A percentile compares a stretch with the other conserved stretches of the same genome.
Conservation (phyloP, 1,140 invertebrate genomes). For the Eurosta solidaginis region DNA sequence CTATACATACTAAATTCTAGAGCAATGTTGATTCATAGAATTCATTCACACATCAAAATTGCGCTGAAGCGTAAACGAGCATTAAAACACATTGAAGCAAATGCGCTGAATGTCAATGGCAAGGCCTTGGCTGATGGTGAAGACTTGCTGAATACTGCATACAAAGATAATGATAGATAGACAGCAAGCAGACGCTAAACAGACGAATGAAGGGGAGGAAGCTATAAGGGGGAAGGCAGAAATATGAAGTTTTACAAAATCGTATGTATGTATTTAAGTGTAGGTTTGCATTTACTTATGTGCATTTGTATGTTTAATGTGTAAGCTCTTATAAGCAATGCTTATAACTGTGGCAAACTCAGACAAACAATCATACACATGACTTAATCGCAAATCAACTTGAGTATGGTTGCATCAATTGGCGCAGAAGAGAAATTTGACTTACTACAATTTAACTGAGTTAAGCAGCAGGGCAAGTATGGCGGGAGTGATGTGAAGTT, state of each 20-base stretch:
- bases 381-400: constrained; percentile 37
- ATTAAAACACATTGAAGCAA: constrained; percentile 9
- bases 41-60: not conserved
- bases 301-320: not conserved
- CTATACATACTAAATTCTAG: too few relatives aligned
- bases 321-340: constrained; percentile 27
- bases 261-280: not conserved
- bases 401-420: not conserved
- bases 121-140: not conserved
- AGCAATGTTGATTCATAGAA: too few relatives aligned
- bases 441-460: not conserved
- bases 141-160: not conserved
- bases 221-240: not conserved
- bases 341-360: constrained; percentile 44
- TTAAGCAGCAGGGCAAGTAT: not conserved
- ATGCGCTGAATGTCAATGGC: not conserved
- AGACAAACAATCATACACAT: constrained; percentile 43
- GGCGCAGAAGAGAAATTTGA: not conserved
- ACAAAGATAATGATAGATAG: not conserved
- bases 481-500: not conserved
- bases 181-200: constrained; percentile 1
- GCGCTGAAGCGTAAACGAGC: not conserved
- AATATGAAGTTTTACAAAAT: not conserved
- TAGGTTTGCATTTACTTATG: not conserved
- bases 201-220: not conserved